Evolutionary conservation across 2,888 invertebrate genomes (phyloP).

Genomic region (Stomorhina lunata): DNA sequence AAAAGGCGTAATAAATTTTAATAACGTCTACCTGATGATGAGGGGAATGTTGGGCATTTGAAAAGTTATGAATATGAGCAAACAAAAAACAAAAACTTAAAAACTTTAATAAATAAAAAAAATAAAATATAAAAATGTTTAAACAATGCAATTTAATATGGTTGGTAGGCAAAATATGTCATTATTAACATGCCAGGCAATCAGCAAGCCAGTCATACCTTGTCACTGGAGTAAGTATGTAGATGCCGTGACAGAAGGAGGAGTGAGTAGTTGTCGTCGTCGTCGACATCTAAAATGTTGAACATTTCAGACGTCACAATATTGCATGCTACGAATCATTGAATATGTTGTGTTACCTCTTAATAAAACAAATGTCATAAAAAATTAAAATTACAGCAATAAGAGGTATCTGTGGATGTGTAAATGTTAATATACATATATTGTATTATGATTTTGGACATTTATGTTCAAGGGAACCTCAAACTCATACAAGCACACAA

Average conservation of each 20-base stretch:
- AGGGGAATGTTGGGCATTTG: too few species aligned
- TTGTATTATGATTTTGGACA: conserved; percentile 40
- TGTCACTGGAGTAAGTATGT: conserved; percentile 35
- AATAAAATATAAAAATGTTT: conserved; percentile 23
- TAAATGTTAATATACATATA: conserved; percentile 45
- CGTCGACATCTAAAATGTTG: conserved; percentile 26
- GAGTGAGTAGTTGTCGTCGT: not conserved
- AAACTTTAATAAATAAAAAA: too few species aligned
- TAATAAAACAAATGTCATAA: conserved; percentile 54
- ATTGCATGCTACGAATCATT: conserved; percentile 47
- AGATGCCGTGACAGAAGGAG: not conserved
- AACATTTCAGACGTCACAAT: conserved; percentile 46
- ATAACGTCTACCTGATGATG: too few species aligned
- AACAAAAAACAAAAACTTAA: too few species aligned
- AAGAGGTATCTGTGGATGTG: conserved; percentile 9
- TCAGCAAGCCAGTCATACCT: conserved; percentile 65
- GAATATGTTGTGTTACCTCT: conserved; percentile 47
- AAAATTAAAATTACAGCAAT: not conserved
- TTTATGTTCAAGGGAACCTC: not conserved
- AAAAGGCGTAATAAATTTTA: too few species aligned
- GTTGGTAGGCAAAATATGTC: conserved; percentile 66
- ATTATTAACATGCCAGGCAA: conserved; percentile 68
- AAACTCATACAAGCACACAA: not conserved
- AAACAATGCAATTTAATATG: conserved; percentile 66
- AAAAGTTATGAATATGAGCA: too few species aligned